Evolutionary conservation across 2,888 invertebrate species (phyloP).

Genomic region (Drosophila diplacantha): DNA sequence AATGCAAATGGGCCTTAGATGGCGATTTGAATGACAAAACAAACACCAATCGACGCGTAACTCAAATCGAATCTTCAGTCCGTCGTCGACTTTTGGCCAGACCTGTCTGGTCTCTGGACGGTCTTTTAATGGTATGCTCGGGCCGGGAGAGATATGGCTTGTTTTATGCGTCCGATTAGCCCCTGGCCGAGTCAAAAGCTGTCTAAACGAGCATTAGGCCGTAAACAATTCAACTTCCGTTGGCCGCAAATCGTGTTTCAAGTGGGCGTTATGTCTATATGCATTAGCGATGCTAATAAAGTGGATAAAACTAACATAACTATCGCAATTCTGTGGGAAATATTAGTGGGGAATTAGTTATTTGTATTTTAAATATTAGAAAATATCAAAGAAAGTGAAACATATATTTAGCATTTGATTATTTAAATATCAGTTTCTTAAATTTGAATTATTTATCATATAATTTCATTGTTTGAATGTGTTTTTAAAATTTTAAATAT

Average conservation of each 20-base stretch:
- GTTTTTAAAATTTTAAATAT: no score
- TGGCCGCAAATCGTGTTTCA: slow-evolving; percentile 23
- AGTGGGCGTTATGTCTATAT: slow-evolving; percentile 22
- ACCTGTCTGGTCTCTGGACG: slow-evolving; percentile 17
- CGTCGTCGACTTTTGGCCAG: slow-evolving; percentile 10
- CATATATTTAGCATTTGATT: no score
- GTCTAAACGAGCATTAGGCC: slow-evolving; percentile 48
- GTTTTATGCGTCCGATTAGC: slow-evolving; percentile 54
- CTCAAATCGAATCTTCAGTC: slow-evolving; percentile 24
- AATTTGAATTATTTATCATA: no score
- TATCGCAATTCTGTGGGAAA: neutral
- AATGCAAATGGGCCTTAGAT: slow-evolving; percentile 41
- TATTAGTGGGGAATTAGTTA: neutral
- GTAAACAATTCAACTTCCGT: slow-evolving; percentile 52
- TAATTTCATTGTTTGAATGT: no score
- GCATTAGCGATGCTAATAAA: slow-evolving; percentile 8
- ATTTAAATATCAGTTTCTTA: no score
- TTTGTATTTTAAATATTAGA: neutral
- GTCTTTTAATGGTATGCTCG: slow-evolving; percentile 38
- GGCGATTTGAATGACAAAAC: slow-evolving; percentile 58
- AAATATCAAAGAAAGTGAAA: neutral
- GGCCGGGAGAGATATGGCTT: slow-evolving; percentile 44
- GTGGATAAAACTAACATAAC: neutral
- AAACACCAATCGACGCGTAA: slow-evolving; percentile 35
- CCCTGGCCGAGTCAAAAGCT: slow-evolving; percentile 41